A percentile compares a stretch with the other conserved stretches of the same genome.
phyloP scores from a whole-genome alignment of 2,888 invertebrate species.

The Scaptomyza tumidula region DNA sequence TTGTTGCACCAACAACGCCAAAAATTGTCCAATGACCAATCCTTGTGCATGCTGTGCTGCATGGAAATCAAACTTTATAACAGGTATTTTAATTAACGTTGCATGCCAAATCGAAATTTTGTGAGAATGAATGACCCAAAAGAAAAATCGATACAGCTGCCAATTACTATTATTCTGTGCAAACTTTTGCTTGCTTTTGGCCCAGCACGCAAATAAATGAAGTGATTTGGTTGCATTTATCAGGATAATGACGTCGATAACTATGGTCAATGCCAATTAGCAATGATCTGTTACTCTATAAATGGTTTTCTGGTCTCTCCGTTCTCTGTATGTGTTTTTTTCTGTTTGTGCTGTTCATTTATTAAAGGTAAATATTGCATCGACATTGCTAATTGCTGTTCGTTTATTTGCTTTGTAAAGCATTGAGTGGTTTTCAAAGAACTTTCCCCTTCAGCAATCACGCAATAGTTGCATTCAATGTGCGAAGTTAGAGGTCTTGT shows the following conservation, averaged over 20 bases:
- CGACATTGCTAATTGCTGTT: constrained; percentile 37
- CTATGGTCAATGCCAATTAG: constrained; percentile 39
- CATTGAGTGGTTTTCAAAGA: constrained; percentile 16
- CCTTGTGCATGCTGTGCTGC: constrained; percentile 6
- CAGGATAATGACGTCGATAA: constrained; percentile 22
- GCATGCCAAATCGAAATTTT: constrained; percentile 31
- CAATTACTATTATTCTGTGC: background rate
- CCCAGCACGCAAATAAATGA: constrained; percentile 1
- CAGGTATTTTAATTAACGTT: constrained; percentile 48
- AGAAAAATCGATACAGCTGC: constrained; percentile 11
- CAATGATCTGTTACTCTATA: constrained; percentile 39
- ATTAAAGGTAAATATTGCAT: constrained; percentile 31
- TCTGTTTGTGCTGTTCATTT: constrained; percentile 9
- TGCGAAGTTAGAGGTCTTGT: too few relatives aligned
- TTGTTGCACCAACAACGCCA: constrained; percentile 13
- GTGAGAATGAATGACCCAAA: constrained; percentile 13
- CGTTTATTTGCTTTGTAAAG: constrained; percentile 29
- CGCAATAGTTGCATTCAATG: background rate
- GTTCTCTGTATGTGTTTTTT: background rate
- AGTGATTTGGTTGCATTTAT: constrained; percentile 20
- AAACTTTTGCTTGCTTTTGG: background rate
- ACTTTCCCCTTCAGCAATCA: background rate
- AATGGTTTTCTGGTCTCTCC: constrained; percentile 19
- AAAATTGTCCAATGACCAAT: constrained; percentile 18
- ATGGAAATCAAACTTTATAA: constrained; percentile 30